phyloP scores from a whole-genome alignment of 1,140 invertebrate species.

The Sminthurides bifidus region DNA sequence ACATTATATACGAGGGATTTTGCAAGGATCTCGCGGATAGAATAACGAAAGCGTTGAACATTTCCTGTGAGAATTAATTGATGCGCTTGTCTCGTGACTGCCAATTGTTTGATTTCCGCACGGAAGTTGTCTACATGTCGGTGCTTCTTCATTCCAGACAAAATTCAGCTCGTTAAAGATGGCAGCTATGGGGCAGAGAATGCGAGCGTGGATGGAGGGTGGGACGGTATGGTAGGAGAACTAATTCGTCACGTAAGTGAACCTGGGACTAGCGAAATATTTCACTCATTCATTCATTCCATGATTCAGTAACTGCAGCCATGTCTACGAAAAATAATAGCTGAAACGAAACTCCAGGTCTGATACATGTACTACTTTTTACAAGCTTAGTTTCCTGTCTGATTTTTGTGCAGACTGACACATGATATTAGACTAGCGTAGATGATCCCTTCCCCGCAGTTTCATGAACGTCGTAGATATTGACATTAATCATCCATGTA shows the following conservation, averaged over 20 bases:
- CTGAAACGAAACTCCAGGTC: background rate
- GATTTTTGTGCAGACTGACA: too few species aligned
- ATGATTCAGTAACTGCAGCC: background rate
- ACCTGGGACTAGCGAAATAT: too few species aligned
- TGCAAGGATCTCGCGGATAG: constrained; percentile 83
- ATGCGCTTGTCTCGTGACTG: background rate
- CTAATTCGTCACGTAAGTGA: constrained; percentile 27
- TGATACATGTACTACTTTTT: constrained; percentile 5
- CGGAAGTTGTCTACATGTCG: background rate
- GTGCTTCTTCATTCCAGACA: constrained; percentile 20
- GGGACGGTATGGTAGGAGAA: constrained; percentile 31
- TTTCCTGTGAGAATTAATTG: constrained; percentile 58
- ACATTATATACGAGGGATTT: constrained; percentile 81
- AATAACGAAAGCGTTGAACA: constrained; percentile 66
- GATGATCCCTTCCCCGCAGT: too few species aligned
- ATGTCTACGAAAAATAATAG: background rate
- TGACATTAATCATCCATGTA: too few species aligned
- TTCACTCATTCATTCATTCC: constrained; percentile 1
- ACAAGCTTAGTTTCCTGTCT: constrained; percentile 7
- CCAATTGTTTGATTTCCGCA: background rate
- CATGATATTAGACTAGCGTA: too few species aligned
- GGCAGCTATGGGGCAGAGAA: constrained; percentile 28
- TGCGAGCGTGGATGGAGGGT: constrained; percentile 22
- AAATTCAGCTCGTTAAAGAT: constrained; percentile 27
- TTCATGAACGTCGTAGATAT: too few species aligned